These are phyloP conservation scores for Esperia sulphurella DNA, from an alignment of 2,888 invertebrate species.

Conservation along the genomic window DNA sequence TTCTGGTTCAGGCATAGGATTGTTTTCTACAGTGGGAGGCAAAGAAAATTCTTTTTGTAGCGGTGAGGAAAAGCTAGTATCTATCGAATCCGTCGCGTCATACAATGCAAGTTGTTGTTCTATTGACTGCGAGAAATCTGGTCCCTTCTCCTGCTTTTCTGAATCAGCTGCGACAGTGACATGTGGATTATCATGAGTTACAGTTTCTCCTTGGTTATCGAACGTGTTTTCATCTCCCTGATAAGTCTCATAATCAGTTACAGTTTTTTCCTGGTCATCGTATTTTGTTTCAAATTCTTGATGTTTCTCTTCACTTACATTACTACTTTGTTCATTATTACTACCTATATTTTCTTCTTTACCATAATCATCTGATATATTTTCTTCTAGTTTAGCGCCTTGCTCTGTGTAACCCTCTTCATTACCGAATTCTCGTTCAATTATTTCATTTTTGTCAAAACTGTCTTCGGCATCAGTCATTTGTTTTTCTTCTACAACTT, in stretches of 20 bases:
- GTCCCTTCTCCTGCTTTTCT: background rate
- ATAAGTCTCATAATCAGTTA: background rate
- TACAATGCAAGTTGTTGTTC: slow-evolving; percentile 26
- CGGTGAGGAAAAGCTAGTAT: slow-evolving; percentile 48
- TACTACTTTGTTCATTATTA: background rate
- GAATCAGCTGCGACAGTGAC: background rate
- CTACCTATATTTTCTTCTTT: background rate
- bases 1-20: background rate
- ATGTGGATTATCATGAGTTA: background rate
- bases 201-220: background rate
- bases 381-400: background rate
- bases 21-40: background rate
- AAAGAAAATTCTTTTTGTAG: background rate
- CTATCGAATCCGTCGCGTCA: slow-evolving; percentile 47
- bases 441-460: background rate
- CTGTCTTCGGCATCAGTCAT: background rate
- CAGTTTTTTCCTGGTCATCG: slow-evolving; percentile 1
- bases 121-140: too few species aligned
- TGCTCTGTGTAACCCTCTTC: background rate
- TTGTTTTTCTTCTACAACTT: background rate
- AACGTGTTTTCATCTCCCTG: background rate
- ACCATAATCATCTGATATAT: background rate
- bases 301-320: background rate
- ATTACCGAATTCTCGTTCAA: background rate
- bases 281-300: background rate